Percentiles rank a stretch among this genome's conserved stretches.
Evolutionary conservation across 2,797 vertebrate species (phyloP).

Genomic region (Selene dorsalis): DNA sequence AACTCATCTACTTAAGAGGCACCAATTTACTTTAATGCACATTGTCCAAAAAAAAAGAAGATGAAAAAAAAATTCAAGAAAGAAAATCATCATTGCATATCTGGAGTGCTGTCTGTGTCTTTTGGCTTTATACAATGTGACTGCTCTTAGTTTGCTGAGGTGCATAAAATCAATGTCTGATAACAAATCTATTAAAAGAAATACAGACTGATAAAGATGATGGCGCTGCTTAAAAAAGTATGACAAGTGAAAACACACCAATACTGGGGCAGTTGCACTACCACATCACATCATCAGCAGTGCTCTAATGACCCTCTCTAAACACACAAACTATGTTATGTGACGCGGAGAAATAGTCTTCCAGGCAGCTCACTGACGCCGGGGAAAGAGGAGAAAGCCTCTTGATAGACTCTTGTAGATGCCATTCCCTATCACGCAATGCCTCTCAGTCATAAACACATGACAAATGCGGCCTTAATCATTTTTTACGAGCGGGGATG

Average conservation of each 20-base stretch:
- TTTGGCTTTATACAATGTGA: slow-evolving; percentile 48
- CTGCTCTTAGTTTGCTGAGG: slow-evolving; percentile 38
- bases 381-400: slow-evolving; percentile 84
- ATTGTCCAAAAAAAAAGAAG: slow-evolving; percentile 77
- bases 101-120: slow-evolving; percentile 55
- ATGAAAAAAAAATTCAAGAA: slow-evolving; percentile 61
- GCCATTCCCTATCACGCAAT: slow-evolving; percentile 95
- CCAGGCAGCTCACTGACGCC: slow-evolving; percentile 67
- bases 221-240: slow-evolving; percentile 53
- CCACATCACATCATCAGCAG: slow-evolving; percentile 76
- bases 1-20: slow-evolving; percentile 87
- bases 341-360: slow-evolving; percentile 80
- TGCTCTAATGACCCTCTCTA: slow-evolving; percentile 82
- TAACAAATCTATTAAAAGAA: slow-evolving; percentile 55
- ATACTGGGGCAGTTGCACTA: slow-evolving; percentile 45
- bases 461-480: slow-evolving; percentile 99
- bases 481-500: slow-evolving; percentile 99
- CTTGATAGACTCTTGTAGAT: slow-evolving; percentile 91
- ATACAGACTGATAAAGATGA: slow-evolving; percentile 41
- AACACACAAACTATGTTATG: slow-evolving; percentile 81
- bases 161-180: slow-evolving; percentile 55
- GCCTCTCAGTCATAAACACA: slow-evolving; percentile 98
- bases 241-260: slow-evolving; percentile 61
- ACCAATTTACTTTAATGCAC: slow-evolving; percentile 86
- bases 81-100: slow-evolving; percentile 64